Evolutionary conservation across 1,140 invertebrate species (phyloP).

Genomic region (Andricus grossulariae): DNA sequence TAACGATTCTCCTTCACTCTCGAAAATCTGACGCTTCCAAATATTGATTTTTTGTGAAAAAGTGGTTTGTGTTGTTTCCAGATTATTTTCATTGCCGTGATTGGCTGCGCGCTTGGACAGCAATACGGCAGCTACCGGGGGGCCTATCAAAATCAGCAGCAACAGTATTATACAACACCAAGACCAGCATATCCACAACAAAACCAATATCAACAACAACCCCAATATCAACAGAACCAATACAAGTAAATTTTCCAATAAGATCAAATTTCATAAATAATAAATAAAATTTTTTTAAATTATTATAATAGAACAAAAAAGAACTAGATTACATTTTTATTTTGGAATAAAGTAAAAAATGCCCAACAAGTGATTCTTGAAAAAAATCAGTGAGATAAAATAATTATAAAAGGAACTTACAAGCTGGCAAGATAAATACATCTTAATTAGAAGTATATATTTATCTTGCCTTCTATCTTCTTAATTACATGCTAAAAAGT

Average conservation of each 20-base stretch:
- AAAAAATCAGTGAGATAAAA: no score
- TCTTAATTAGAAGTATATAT: no score
- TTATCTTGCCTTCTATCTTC: no score
- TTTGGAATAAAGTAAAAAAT: no score
- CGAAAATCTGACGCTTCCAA: no score
- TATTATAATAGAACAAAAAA: not conserved
- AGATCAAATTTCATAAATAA: not conserved
- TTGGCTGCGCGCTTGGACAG: slow-evolving; percentile 63
- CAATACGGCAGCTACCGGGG: slow-evolving; percentile 61
- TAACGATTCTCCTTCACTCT: no score
- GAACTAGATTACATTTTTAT: no score
- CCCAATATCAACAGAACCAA: slow-evolving; percentile 52
- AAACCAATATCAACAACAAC: slow-evolving; percentile 43
- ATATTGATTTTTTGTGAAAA: slow-evolving; percentile 34
- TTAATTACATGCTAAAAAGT: no score
- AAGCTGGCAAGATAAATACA: no score
- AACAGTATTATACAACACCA: slow-evolving; percentile 58
- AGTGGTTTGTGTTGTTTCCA: slow-evolving; percentile 58
- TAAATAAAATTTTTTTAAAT: not conserved
- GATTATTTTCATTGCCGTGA: slow-evolving; percentile 62
- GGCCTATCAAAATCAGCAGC: slow-evolving; percentile 45
- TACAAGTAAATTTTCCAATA: slow-evolving; percentile 55
- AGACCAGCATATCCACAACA: slow-evolving; percentile 56
- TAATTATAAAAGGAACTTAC: no score
- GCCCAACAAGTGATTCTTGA: no score